Base-by-base conservation (phyloP, 2,113 vertebrate genomes). In the Probosciger aterrimus region DNA sequence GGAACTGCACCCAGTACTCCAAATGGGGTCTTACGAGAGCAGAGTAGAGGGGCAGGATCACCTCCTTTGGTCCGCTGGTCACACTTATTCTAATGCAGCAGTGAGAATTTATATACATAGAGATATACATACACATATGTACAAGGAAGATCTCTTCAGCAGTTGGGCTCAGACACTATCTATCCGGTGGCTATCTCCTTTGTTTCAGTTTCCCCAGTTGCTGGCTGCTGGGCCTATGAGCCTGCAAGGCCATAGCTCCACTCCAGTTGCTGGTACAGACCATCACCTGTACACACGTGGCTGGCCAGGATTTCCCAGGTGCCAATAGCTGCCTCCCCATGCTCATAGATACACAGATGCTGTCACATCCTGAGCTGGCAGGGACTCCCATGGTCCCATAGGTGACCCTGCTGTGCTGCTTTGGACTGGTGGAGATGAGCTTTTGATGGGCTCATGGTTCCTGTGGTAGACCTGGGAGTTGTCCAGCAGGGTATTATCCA, bases 231-330 rank as follows among this genome's bases (percentile, higher is more conserved):
- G 37, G 7, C 3, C 0, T 18, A 2, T 4, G 35, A 68, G 19
- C 24, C 22, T 18, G 43, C 16, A 70, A 31, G 35, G 27, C 49
- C 0, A 0, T 25, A 73, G 25, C 18, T 19, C 27, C 19, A 8
- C 31, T 84, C 7, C 13, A 23, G 22, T 4, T 85, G n/a, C 44
- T 90, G 43, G 60, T 68, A 14, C 52, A 31, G 13, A 13, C 39
- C 14, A 16, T 68, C 17, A 27, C 16, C 7, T 11, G 23, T 8
- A 4, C 13, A 8, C 20, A 6, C 8, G 1, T 46, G 55, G 24
- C 37, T 85, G 24, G 8, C 14, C 62, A 74, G 44, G 23, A 53
- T 22, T 75, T 62, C 10, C 25, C 9, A 31, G n/a, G 13, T 33
- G 19, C 28, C 16, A 11, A 7, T 14, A 53, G 16, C 33, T 69